Evolutionary conservation across 2,888 invertebrate genomes (phyloP).

Genomic region (Philopedon plagiatum): DNA sequence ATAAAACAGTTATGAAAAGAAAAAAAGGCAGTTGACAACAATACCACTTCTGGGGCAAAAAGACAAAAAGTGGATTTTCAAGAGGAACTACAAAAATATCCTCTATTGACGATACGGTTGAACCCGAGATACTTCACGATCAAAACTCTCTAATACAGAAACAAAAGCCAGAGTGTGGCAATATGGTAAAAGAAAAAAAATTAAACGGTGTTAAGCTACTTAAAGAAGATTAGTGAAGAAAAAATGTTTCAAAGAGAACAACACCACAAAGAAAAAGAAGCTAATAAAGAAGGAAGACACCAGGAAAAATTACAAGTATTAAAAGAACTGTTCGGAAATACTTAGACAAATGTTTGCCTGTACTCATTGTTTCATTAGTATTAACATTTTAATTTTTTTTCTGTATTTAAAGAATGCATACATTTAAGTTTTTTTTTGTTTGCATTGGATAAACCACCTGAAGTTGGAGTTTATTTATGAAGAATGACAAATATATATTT

Average conservation of each 20-base stretch:
- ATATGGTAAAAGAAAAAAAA: neutral
- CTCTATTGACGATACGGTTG: neutral
- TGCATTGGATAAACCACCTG: neutral
- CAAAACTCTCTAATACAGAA: neutral
- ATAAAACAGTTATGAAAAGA: constrained; percentile 2
- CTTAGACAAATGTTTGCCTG: too few relatives aligned
- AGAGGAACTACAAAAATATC: neutral
- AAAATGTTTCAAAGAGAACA: neutral
- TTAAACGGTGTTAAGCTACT: neutral
- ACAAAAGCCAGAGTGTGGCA: neutral
- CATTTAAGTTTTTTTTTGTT: neutral
- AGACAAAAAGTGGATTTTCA: neutral
- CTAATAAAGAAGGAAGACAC: neutral
- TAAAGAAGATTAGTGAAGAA: neutral
- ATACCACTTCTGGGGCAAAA: neutral
- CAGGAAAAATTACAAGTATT: neutral
- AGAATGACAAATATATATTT: too few relatives aligned
- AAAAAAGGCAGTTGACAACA: constrained; percentile 2
- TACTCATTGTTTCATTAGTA: neutral
- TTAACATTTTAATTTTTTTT: neutral
- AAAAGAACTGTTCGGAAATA: neutral
- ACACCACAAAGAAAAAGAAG: too few relatives aligned
- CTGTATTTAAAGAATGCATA: neutral
- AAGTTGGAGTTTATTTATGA: neutral
- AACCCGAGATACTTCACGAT: too few relatives aligned